Percentiles rank a stretch among this genome's conserved stretches.
Conservation (phyloP, 2,888 invertebrate species). For the Dichetophora obliterata region DNA sequence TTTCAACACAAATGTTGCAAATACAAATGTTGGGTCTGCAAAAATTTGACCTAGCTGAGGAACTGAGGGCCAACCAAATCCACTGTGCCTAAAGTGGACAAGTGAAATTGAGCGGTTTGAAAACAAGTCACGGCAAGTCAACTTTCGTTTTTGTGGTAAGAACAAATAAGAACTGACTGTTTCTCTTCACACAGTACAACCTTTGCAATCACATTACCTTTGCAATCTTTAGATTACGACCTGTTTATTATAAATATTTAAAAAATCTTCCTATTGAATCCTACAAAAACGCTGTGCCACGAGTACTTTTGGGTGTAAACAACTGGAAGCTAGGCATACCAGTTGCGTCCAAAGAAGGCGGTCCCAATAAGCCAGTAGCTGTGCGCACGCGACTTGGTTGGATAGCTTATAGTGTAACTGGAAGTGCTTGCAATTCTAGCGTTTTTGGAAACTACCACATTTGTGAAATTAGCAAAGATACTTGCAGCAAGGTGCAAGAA, state of each 20-base stretch:
- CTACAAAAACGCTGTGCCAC: slow-evolving; percentile 17
- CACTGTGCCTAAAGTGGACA: slow-evolving; percentile 21
- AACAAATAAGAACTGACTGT: neutral
- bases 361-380: too few relatives aligned
- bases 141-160: slow-evolving; percentile 3
- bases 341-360: too few relatives aligned
- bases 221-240: slow-evolving; percentile 23
- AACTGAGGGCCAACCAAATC: neutral
- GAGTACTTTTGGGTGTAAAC: slow-evolving; percentile 9
- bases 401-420: too few relatives aligned
- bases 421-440: too few relatives aligned
- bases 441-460: too few relatives aligned
- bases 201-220: too few relatives aligned
- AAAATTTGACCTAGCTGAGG: neutral
- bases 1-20: neutral
- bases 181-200: too few relatives aligned
- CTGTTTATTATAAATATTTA: slow-evolving; percentile 7
- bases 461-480: slow-evolving; percentile 11
- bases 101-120: slow-evolving; percentile 10
- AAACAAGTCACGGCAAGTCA: neutral
- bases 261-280: slow-evolving; percentile 16
- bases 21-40: slow-evolving; percentile 18
- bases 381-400: too few relatives aligned
- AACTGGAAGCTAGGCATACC: too few relatives aligned
- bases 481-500: neutral